Base-by-base conservation (phyloP, 1,140 invertebrate species). In the Tyrophagus putrescentiae region DNA sequence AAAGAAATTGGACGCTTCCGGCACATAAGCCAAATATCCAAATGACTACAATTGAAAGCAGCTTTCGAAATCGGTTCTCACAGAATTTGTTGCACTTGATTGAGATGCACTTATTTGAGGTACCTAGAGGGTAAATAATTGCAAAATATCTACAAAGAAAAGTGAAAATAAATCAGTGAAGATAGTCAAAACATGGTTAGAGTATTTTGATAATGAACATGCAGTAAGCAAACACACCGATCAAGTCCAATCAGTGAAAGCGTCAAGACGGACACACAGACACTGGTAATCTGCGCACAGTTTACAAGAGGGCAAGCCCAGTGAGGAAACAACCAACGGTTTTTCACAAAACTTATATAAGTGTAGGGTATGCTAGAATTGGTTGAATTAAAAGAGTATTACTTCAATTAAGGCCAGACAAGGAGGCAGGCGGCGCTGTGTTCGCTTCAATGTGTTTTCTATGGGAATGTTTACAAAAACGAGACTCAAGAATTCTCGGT, bases 321-420 rank as follows among this genome's bases (percentile, higher is more conserved):
- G 0, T 68, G 71, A 1, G 65, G 63, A 57, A 73, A 73, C 5
- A 72, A 66, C 72, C 72, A 73, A 5, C 69, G 60, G n/a, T 71
- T 70, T 11, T 71, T 62, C 64, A 72, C 69, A 60, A 72, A 73
- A 65, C 68, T 68, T 11, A 71, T 72, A 57, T 72, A 73, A 5
- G 72, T 72, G 65, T 73, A 73, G 0, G 72, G 72, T 6, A 73
- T 73, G 29, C 69, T n/a, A n/a, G n/a, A n/a, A n/a, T n/a, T n/a
- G n/a, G n/a, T n/a, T n/a, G n/a, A n/a, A n/a, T n/a, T n/a, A n/a
- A n/a, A n/a, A n/a, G n/a, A n/a, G n/a, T n/a, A n/a, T n/a, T n/a
- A n/a, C n/a, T n/a, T n/a, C n/a, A n/a, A n/a, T n/a, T n/a, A n/a
- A n/a, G n/a, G n/a, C n/a, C n/a, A n/a, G n/a, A n/a, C n/a, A n/a